Evolutionary conservation across 2,113 vertebrate genomes (phyloP).

Genomic region (Sinocyclocheilus anshuiensis): DNA sequence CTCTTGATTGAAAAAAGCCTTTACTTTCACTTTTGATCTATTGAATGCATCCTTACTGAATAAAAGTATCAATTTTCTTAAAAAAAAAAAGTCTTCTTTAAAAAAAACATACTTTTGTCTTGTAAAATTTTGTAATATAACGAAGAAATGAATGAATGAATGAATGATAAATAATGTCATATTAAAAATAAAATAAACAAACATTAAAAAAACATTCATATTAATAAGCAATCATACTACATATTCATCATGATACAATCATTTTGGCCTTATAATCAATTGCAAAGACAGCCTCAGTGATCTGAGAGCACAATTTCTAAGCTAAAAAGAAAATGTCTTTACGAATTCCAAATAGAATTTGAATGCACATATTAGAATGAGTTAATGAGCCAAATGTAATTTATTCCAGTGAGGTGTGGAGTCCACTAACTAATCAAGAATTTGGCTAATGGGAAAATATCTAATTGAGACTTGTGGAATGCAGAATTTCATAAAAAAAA

Average conservation of each 20-base stretch:
- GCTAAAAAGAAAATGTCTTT: not conserved
- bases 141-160: not conserved
- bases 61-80: not conserved
- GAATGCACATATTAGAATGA: not conserved
- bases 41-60: not conserved
- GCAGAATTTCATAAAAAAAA: not conserved
- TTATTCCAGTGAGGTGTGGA: conserved; percentile 6
- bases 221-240: not conserved
- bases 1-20: not conserved
- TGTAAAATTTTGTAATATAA: not conserved
- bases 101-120: no score
- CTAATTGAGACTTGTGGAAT: not conserved
- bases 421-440: conserved; percentile 3
- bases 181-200: not conserved
- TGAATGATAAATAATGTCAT: not conserved
- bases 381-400: conserved; percentile 25
- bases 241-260: no score
- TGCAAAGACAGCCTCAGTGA: not conserved
- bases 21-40: not conserved
- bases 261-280: not conserved
- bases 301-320: not conserved
- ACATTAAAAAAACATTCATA: not conserved
- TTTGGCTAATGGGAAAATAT: not conserved
- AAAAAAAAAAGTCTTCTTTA: no score
- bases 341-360: conserved; percentile 12